Conservation (phyloP, 2,113 vertebrate genomes). For the Thunnus thynnus region DNA sequence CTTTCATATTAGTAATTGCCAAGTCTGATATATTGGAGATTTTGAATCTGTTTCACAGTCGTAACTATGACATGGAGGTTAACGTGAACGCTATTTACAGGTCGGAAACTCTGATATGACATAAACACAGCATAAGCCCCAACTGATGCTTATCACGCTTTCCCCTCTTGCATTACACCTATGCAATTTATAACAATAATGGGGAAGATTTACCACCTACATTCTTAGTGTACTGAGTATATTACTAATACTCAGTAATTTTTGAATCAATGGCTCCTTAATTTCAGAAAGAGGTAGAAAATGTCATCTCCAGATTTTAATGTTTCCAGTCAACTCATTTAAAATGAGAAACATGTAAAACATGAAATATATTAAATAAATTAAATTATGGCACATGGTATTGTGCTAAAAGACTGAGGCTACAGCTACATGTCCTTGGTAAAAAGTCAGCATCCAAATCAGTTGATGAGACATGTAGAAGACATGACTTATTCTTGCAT, state of each 20-base stretch:
- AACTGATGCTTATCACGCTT: background rate
- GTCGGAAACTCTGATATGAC: too few relatives aligned
- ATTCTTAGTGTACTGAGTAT: background rate
- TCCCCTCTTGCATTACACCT: background rate
- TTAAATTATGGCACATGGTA: background rate
- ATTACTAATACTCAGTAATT: background rate
- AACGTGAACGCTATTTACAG: background rate
- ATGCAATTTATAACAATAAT: background rate
- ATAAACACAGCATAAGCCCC: too few relatives aligned
- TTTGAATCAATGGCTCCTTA: background rate
- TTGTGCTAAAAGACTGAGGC: conserved; percentile 5
- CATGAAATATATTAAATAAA: too few relatives aligned
- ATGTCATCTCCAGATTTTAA: too few relatives aligned
- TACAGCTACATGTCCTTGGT: background rate
- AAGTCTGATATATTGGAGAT: background rate
- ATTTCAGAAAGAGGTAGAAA: background rate
- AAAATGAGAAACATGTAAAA: background rate
- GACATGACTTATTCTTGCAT: background rate
- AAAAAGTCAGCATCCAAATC: background rate
- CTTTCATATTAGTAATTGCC: background rate
- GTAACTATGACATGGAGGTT: background rate
- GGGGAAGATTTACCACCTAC: background rate
- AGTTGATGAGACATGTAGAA: background rate
- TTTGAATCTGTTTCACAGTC: background rate
- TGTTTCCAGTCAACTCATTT: background rate